Conservation (phyloP, 2,113 vertebrate genomes). For the Grammomys surdaster region DNA sequence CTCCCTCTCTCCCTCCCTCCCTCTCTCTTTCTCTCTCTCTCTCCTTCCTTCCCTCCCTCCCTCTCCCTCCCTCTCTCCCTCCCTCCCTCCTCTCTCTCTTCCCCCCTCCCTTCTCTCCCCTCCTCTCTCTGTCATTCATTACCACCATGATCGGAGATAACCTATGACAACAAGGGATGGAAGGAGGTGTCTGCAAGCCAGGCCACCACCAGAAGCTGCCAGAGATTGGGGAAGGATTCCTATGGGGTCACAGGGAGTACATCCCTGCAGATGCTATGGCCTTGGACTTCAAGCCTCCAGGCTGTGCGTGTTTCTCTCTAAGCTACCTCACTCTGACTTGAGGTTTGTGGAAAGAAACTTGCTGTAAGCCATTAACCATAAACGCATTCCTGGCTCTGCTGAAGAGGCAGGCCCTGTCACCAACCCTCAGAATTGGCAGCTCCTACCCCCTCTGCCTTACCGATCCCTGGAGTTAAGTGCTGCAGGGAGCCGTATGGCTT, state of each 20-base stretch:
- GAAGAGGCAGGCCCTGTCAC: not conserved
- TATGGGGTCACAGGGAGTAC: too few species aligned
- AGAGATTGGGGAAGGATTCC: not conserved
- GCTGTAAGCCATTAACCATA: not conserved
- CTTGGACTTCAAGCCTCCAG: not conserved
- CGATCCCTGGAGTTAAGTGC: too few species aligned
- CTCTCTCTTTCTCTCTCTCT: too few species aligned
- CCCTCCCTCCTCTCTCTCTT: too few species aligned
- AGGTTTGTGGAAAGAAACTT: not conserved
- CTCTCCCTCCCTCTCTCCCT: not conserved
- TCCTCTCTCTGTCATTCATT: too few species aligned
- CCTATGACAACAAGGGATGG: not conserved
- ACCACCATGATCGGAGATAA: not conserved
- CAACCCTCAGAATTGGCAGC: rapidly evolving
- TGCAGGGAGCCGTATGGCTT: rapidly evolving
- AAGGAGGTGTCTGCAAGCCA: rapidly evolving
- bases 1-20: too few species aligned
- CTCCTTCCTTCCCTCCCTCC: too few species aligned
- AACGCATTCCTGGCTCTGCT: too few species aligned
- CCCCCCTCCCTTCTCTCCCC: not conserved
- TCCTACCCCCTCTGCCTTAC: rapidly evolving
- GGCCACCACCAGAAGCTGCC: not conserved
- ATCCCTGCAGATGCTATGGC: too few species aligned
- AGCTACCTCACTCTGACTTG: not conserved
- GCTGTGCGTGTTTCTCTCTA: not conserved